Conservation (phyloP, 2,113 vertebrate species). For the Oncorhynchus tshawytscha region DNA sequence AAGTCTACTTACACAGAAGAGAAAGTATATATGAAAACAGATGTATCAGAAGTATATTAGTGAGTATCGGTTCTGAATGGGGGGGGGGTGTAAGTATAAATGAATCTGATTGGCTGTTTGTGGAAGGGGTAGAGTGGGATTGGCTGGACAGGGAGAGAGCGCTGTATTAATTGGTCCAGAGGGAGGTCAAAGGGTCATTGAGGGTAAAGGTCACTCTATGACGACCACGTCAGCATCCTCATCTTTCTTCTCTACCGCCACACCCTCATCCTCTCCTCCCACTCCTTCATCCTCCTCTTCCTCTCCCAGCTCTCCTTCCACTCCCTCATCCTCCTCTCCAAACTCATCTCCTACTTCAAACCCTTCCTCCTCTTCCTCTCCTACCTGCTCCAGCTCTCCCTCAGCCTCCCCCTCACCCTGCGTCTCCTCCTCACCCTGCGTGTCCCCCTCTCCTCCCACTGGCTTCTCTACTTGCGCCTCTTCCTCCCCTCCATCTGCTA, state of each 20-base stretch:
- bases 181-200: constrained; percentile 8
- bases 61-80: neutral
- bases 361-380: constrained; percentile 27
- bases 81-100: neutral
- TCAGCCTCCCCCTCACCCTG: neutral
- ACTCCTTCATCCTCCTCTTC: constrained; percentile 19
- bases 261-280: neutral
- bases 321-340: constrained; percentile 44
- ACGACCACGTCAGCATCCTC: constrained; percentile 17
- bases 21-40: neutral
- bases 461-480: neutral
- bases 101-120: neutral
- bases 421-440: constrained; percentile 26
- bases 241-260: constrained; percentile 16
- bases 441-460: constrained; percentile 7
- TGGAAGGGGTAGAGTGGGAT: neutral
- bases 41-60: neutral
- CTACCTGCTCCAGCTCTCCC: constrained; percentile 33
- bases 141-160: neutral
- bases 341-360: neutral
- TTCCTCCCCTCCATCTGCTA: neutral
- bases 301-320: constrained; percentile 17
- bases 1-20: neutral
- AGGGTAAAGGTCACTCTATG: constrained; percentile 33
- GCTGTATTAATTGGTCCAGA: constrained; percentile 31